A percentile compares a stretch with the other conserved stretches of the same genome.
Evolutionary conservation across 2,888 invertebrate species (phyloP).

Genomic region (Drosophila limbata): DNA sequence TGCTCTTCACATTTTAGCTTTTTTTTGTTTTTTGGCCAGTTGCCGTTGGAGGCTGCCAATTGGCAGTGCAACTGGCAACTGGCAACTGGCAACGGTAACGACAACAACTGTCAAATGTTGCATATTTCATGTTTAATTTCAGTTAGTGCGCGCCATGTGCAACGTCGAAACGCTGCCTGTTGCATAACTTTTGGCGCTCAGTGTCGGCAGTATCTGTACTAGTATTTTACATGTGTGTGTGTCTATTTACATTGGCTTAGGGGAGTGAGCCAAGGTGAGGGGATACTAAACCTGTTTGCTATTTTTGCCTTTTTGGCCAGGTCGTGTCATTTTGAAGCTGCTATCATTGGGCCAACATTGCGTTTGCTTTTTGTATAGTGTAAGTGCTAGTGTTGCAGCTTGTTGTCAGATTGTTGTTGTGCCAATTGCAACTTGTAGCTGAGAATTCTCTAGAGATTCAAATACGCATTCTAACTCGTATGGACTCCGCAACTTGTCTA

Average conservation of each 20-base stretch:
- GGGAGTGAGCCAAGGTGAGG: slow-evolving; percentile 11
- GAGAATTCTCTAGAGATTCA: slow-evolving; percentile 20
- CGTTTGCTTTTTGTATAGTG: slow-evolving; percentile 62
- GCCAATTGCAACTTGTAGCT: slow-evolving; percentile 1
- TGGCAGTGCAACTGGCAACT: slow-evolving; percentile 37
- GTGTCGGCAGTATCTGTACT: slow-evolving; percentile 8
- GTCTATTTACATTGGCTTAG: neutral
- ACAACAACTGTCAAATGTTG: slow-evolving; percentile 47
- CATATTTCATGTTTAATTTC: slow-evolving; percentile 80
- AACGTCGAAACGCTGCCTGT: slow-evolving; percentile 22
- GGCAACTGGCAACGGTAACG: slow-evolving; percentile 18
- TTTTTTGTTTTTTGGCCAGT: slow-evolving; percentile 40
- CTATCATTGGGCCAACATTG: slow-evolving; percentile 63
- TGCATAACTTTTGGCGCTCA: slow-evolving; percentile 46
- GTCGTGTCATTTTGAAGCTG: slow-evolving; percentile 40
- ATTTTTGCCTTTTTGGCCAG: slow-evolving; percentile 25
- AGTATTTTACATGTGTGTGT: slow-evolving; percentile 10
- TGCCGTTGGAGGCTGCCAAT: slow-evolving; percentile 40
- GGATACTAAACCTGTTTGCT: slow-evolving; percentile 25
- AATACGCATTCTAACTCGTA: slow-evolving; percentile 9
- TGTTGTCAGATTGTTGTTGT: slow-evolving; percentile 10
- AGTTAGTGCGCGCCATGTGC: slow-evolving; percentile 65
- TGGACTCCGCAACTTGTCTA: slow-evolving; percentile 29
- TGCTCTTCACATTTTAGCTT: neutral
- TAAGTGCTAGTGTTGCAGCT: slow-evolving; percentile 5